Evolutionary conservation across 2,888 invertebrate genomes (phyloP).

Genomic region (Zygothrica quintamaculata): DNA sequence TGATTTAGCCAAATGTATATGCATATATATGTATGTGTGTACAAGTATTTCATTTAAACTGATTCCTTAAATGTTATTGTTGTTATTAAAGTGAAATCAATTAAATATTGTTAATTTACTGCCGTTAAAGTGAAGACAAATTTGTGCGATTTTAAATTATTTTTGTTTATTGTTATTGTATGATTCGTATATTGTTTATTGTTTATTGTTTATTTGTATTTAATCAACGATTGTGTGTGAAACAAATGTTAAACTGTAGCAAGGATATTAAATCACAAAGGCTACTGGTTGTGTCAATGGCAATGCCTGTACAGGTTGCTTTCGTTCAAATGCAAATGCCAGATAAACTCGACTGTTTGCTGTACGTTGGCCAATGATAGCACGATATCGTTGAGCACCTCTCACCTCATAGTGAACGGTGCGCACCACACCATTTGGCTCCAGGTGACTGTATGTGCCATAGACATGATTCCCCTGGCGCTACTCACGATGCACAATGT

Average conservation of each 20-base stretch:
- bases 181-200: no score
- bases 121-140: slow-evolving; percentile 26
- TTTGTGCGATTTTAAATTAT: slow-evolving; percentile 14
- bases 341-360: no score
- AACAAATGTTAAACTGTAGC: slow-evolving; percentile 11
- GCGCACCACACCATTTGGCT: slow-evolving; percentile 81
- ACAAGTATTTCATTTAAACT: not conserved
- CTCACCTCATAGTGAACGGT: slow-evolving; percentile 79
- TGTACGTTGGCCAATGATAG: slow-evolving; percentile 48
- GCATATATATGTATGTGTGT: no score
- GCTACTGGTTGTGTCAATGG: no score
- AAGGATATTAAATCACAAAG: slow-evolving; percentile 61
- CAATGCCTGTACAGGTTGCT: slow-evolving; percentile 69
- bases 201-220: no score
- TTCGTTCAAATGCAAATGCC: no score
- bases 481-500: slow-evolving; percentile 81
- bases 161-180: slow-evolving; percentile 26
- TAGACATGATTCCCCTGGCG: slow-evolving; percentile 75
- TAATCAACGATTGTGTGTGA: no score
- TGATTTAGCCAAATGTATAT: not conserved
- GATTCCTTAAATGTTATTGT: slow-evolving; percentile 7
- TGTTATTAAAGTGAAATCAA: slow-evolving; percentile 32
- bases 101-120: slow-evolving; percentile 43
- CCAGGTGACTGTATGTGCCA: slow-evolving; percentile 81
- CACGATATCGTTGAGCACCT: slow-evolving; percentile 58